Evolutionary conservation across 2,888 invertebrate genomes (phyloP), one percentile per base, ranked within the genome.

Genomic region (Drosophila robusta): DNA sequence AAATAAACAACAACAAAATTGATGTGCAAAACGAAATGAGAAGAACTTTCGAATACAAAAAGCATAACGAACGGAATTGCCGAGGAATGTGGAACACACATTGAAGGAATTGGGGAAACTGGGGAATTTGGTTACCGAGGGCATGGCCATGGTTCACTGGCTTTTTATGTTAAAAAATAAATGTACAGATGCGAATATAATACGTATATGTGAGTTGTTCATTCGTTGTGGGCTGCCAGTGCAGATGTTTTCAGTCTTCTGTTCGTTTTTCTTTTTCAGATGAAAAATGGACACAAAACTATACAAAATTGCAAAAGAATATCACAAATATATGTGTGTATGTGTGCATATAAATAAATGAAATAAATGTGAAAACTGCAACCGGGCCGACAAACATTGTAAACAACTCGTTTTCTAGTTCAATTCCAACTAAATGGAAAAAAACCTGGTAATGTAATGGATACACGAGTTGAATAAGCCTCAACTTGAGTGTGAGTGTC

Each of bases 101-200:
- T 55, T 60, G 34, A 29, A 29, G 34, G 34, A 34, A 34, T 12
- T 36, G 22, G 51, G 54, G 29, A 42, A 42, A 70, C 64, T 56
- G 51, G 52, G 38, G 36, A 65, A 52, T 65, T 62, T 49, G 56
- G 45, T 26, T 32, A 39, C 58, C 52, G 66, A 71, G 75, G 57
- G 66, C 64, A 74, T 49, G 73, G 51, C 66, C 87, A 87, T 87
- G 84, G 89, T 81, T 90, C 90, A 90, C 81, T 89, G 89, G 77
- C 75, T 90, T 88, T 90, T 81, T 87, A 83, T 90, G 90, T 82
- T 90, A 90, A 90, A 89, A 80, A 84, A 79, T 76, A 75, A 83
- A 86, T 86, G 86, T 86, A 72, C 70, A 70, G 60, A 66, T 50
- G 63, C 41, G 51, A 51, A 57, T 58, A 47, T 58, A 58, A 51